Conservation (phyloP, 2,888 invertebrate genomes). For the Smittia sp. region DNA sequence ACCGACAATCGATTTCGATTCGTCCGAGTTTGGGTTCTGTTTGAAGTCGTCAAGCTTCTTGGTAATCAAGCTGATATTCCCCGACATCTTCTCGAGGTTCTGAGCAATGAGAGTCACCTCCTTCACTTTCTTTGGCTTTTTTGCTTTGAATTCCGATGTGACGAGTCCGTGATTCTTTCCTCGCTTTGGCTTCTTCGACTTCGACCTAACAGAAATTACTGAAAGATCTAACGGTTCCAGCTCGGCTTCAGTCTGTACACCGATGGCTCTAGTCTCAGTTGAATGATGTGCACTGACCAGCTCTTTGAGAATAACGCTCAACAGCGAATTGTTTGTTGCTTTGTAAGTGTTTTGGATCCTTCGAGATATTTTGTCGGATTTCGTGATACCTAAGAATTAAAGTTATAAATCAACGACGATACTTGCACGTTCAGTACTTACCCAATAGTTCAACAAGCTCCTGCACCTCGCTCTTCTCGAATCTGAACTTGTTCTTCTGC, state of each 20-base stretch:
- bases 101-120: conserved; percentile 15
- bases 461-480: background rate
- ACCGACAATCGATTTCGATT: conserved; percentile 44
- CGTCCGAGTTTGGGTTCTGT: conserved; percentile 12
- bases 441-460: background rate
- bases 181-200: background rate
- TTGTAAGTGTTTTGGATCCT: conserved; percentile 17
- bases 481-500: background rate
- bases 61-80: conserved; percentile 29
- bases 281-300: background rate
- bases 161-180: conserved; percentile 19
- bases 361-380: background rate
- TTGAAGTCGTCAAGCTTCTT: conserved; percentile 24
- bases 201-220: background rate
- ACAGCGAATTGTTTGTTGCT: background rate
- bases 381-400: background rate
- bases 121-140: background rate
- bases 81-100: conserved; percentile 30
- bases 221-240: conserved; percentile 7
- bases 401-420: background rate
- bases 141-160: background rate
- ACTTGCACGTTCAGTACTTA: too few species aligned
- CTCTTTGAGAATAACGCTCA: conserved; percentile 12
- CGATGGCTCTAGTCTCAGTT: background rate
- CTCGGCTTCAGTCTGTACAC: background rate